Percentiles rank a stretch among this genome's conserved stretches.
Evolutionary conservation across 2,113 vertebrate species (phyloP).

Genomic region (Podilymbus podiceps): DNA sequence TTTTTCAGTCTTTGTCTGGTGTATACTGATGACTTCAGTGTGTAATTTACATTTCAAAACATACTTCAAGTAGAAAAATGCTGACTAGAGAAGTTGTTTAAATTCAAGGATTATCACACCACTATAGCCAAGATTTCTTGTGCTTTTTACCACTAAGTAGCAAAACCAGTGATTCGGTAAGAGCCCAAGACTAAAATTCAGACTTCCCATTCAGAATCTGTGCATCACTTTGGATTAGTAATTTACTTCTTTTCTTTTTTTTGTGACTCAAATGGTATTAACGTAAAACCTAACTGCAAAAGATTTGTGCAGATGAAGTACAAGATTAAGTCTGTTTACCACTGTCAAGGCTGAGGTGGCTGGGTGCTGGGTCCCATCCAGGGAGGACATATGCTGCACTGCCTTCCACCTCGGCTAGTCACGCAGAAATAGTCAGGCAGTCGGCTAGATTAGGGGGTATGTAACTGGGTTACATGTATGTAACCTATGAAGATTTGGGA

Average conservation of each 20-base stretch:
- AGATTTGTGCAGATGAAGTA: not conserved
- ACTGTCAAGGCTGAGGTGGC: not conserved
- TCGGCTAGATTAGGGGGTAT: not conserved
- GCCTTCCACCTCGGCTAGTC: not conserved
- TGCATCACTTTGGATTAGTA: not conserved
- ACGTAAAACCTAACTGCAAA: not conserved
- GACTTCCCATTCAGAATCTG: not conserved
- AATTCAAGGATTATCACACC: not conserved
- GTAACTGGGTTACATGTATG: not conserved
- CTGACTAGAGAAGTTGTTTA: not conserved
- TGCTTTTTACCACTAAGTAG: not conserved
- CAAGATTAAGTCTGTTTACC: not conserved
- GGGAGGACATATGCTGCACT: not conserved
- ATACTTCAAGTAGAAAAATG: not conserved
- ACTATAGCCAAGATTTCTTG: not conserved
- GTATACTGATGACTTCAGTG: not conserved
- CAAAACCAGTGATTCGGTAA: not conserved
- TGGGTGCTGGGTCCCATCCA: not conserved
- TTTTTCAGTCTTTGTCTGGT: not conserved
- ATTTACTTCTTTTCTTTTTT: not conserved
- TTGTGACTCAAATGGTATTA: not conserved
- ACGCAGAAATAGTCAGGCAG: not conserved
- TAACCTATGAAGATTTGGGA: not conserved
- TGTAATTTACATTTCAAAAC: conserved; percentile 18
- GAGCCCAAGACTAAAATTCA: not conserved